Evolutionary conservation across 2,888 invertebrate genomes (phyloP).

Genomic region (Scrobipalpa atriplicella): DNA sequence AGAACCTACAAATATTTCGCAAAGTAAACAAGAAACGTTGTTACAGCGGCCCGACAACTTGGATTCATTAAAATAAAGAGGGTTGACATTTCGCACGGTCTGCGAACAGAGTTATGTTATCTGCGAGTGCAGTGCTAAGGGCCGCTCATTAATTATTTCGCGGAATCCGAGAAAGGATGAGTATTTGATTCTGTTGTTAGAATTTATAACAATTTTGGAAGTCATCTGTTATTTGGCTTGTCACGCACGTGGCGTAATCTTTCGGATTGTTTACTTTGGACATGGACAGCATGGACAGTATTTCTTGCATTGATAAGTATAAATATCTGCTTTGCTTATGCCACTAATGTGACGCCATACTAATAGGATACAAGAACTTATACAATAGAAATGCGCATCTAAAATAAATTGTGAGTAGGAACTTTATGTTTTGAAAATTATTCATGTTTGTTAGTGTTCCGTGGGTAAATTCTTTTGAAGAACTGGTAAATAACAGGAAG

Average conservation of each 20-base stretch:
- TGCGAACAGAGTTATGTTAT: conserved; percentile 43
- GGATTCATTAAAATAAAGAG: conserved; percentile 53
- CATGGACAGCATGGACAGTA: no score
- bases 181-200: background rate
- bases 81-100: conserved; percentile 60
- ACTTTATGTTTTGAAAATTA: no score
- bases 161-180: background rate
- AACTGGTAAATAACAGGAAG: no score
- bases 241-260: background rate
- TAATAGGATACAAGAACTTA: no score
- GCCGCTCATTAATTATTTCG: conserved; percentile 42
- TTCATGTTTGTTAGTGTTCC: no score
- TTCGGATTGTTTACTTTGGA: no score
- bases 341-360: no score
- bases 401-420: no score
- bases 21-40: conserved; percentile 1
- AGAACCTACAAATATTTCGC: background rate
- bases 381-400: no score
- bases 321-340: no score
- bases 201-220: background rate
- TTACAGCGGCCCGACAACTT: conserved; percentile 14
- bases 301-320: no score
- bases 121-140: conserved; percentile 37
- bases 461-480: no score
- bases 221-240: background rate